Conservation (phyloP, 2,888 invertebrate species). For the Mimachlamys varia region DNA sequence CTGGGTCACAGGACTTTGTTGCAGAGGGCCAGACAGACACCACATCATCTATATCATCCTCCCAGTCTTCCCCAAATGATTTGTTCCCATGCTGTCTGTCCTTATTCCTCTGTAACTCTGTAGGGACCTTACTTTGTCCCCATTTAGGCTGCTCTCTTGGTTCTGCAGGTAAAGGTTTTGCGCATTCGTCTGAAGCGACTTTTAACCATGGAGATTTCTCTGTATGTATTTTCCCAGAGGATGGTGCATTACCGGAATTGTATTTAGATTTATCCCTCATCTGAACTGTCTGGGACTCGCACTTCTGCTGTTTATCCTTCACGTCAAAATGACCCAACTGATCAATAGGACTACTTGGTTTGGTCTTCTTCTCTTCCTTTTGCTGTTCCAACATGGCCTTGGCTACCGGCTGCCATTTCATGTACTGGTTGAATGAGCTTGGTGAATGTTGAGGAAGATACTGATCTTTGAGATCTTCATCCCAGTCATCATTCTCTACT, state of each 20-base stretch:
- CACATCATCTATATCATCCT: slow-evolving; percentile 22
- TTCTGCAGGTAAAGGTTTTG: neutral
- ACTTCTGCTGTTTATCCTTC: neutral
- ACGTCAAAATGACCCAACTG: neutral
- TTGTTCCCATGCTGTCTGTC: neutral
- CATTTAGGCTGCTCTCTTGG: neutral
- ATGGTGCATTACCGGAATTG: neutral
- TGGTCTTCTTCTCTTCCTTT: neutral
- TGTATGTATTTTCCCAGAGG: neutral
- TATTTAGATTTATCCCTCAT: neutral
- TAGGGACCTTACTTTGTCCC: neutral
- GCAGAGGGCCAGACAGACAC: neutral
- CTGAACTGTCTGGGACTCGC: neutral
- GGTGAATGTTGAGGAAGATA: slow-evolving; percentile 44
- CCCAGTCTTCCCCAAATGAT: slow-evolving; percentile 1
- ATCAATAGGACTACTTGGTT: neutral
- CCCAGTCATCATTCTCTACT: slow-evolving; percentile 45
- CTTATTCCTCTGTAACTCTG: neutral
- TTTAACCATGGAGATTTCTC: neutral
- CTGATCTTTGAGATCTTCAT: slow-evolving; percentile 43
- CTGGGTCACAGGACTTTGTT: neutral
- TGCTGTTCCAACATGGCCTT: slow-evolving; percentile 37
- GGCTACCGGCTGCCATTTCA: slow-evolving; percentile 42
- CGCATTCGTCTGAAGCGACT: neutral
- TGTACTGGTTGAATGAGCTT: slow-evolving; percentile 39